A percentile compares a stretch with the other conserved stretches of the same genome.
Evolutionary conservation across 2,113 vertebrate species (phyloP).

Genomic region (Xenopus laevis): DNA sequence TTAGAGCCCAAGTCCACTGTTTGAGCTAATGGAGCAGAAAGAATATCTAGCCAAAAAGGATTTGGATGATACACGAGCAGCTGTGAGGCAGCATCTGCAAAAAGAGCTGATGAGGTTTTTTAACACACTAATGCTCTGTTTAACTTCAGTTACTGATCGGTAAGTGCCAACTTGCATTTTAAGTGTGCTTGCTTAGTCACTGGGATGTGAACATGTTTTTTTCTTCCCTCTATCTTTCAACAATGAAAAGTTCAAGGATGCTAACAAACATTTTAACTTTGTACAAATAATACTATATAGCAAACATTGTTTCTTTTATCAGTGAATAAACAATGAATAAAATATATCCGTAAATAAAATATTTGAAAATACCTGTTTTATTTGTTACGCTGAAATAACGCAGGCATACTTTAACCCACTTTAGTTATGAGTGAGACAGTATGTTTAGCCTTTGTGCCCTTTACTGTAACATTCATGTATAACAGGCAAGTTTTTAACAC

Average conservation of each 20-base stretch:
- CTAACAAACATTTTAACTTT: too few relatives aligned
- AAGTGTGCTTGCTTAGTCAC: constrained; percentile 19
- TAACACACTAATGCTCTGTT: constrained; percentile 69
- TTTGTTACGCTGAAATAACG: too few relatives aligned
- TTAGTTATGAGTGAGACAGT: too few relatives aligned
- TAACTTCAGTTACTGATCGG: constrained; percentile 77
- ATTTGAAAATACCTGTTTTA: too few relatives aligned
- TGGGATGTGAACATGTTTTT: constrained; percentile 19
- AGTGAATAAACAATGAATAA: too few relatives aligned
- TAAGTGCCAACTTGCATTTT: constrained; percentile 54
- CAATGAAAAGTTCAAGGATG: not conserved
- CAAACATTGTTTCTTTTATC: too few relatives aligned
- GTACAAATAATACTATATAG: too few relatives aligned
- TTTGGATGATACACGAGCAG: constrained; percentile 64
- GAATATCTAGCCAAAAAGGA: constrained; percentile 64
- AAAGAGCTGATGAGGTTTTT: constrained; percentile 80
- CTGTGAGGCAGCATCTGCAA: constrained; percentile 80
- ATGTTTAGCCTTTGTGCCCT: too few relatives aligned
- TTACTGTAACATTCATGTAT: too few relatives aligned
- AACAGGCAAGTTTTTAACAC: too few relatives aligned
- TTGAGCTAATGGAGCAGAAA: constrained; percentile 71
- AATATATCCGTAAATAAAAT: too few relatives aligned
- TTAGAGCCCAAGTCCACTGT: constrained; percentile 75
- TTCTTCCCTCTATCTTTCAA: not conserved
- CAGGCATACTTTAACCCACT: too few relatives aligned